Base-by-base conservation (phyloP, 2,888 invertebrate species). In the Crocallis elinguaria region DNA sequence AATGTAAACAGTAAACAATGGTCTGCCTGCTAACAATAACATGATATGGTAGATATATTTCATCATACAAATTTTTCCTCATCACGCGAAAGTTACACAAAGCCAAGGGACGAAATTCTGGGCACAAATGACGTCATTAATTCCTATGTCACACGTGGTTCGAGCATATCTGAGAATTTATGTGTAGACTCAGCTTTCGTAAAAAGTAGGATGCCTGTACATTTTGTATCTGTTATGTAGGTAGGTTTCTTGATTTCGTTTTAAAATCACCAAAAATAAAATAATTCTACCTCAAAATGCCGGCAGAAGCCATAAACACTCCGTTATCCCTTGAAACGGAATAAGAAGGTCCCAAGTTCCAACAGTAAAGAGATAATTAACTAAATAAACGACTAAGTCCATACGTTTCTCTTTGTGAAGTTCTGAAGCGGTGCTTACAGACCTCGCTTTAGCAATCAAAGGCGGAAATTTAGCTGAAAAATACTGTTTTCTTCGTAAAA, bases 351-450 rank as follows among this genome's bases (percentile, higher is more conserved):
- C 12, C 27, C n/a, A n/a, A 25, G n/a, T 9, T 19, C 17, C n/a
- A n/a, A n/a, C n/a, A 36, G 9, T 27, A 29, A 36, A 27, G 6
- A 45, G 17, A 36, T 36, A 45, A 45, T 27, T 29, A 35, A 45
- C 23, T n/a, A 37, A 14, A 30, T 30, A 38, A 30, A 46, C 21
- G 19, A 21, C 21, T 30, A 3, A 36, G 27, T 45, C 6, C 27
- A 21, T 38, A 30, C 46, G 30, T 46, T 38, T 58, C 48, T 55
- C 54, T 70, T 69, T 64, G 60, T 60, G 46, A 55, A 63, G 52
- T 35, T 42, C 29, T 44, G 30, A 55, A 60, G 43, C 30, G 21
- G 29, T 37, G 35, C 37, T 60, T 49, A 58, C 61, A 62, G 60
- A 19, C 38, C 51, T 53, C 49, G 19, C 39, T 41, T 33, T 43